These are phyloP conservation scores for Craseonycteris thonglongyai DNA, from an alignment of 2,113 vertebrate genomes.

Conservation along the genomic window DNA sequence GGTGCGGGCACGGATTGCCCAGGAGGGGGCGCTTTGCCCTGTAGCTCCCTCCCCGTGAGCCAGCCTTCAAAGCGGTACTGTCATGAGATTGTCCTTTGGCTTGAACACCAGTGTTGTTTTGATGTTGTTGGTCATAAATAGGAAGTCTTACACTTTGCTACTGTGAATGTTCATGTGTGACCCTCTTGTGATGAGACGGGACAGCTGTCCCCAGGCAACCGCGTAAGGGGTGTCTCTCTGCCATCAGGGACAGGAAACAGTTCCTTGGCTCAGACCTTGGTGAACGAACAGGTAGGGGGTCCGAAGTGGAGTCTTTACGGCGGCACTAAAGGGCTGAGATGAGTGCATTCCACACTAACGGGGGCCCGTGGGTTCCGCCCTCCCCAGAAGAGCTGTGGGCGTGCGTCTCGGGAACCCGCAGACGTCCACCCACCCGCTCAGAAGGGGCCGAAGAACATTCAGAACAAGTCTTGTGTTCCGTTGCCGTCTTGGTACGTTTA, in stretches of 20 bases:
- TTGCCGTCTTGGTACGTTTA: not conserved
- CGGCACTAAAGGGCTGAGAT: not conserved
- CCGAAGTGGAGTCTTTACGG: slow-evolving; percentile 10
- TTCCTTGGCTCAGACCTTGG: slow-evolving; percentile 48
- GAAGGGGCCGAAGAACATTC: not conserved
- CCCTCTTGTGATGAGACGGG: slow-evolving; percentile 74
- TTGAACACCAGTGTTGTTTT: slow-evolving; percentile 79
- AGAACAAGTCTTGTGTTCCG: not conserved
- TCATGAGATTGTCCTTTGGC: slow-evolving; percentile 82
- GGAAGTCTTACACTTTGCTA: slow-evolving; percentile 65
- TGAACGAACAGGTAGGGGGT: slow-evolving; percentile 10
- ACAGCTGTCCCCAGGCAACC: slow-evolving; percentile 74
- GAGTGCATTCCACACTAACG: accelerated
- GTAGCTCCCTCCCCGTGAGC: slow-evolving; percentile 74
- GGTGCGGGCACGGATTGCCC: slow-evolving; percentile 69
- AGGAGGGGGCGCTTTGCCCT: slow-evolving; percentile 76
- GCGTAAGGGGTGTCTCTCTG: slow-evolving; percentile 82
- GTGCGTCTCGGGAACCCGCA: not conserved
- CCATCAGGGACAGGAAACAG: slow-evolving; percentile 44
- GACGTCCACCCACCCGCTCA: not conserved
- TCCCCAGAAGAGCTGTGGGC: not conserved
- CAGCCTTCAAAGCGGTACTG: slow-evolving; percentile 83
- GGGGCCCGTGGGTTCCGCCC: not conserved
- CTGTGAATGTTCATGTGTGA: slow-evolving; percentile 73
- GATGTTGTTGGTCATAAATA: slow-evolving; percentile 77